A percentile compares a stretch with the other conserved stretches of the same genome.
These are phyloP conservation scores for Spialia ferax DNA, from an alignment of 2,888 invertebrate species.

Conservation along the genomic window DNA sequence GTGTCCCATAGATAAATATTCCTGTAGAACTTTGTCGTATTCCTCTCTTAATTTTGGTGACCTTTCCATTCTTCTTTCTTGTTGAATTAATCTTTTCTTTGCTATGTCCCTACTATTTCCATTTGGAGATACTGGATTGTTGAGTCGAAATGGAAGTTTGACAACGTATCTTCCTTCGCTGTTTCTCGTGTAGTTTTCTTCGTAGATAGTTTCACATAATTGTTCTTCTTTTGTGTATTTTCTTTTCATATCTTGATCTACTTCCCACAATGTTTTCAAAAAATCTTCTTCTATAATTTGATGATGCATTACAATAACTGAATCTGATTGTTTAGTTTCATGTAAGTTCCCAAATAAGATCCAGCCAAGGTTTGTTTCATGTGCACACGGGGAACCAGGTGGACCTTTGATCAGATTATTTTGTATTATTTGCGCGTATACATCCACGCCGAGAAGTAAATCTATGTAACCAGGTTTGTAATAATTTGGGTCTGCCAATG, in stretches of 20 bases:
- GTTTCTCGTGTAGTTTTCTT: slow-evolving; percentile 43
- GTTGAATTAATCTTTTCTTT: slow-evolving; percentile 41
- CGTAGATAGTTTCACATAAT: slow-evolving; percentile 46
- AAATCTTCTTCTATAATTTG: slow-evolving; percentile 42
- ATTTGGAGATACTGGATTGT: slow-evolving; percentile 40
- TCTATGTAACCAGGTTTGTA: slow-evolving; percentile 43
- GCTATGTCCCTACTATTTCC: slow-evolving; percentile 46
- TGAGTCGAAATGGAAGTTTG: slow-evolving; percentile 43
- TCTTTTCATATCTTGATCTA: slow-evolving; percentile 42
- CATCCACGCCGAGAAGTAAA: slow-evolving; percentile 44
- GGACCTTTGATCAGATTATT: slow-evolving; percentile 44
- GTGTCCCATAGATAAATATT: slow-evolving; percentile 46
- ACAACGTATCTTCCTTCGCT: slow-evolving; percentile 47
- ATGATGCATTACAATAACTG: slow-evolving; percentile 44
- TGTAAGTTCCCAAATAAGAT: slow-evolving; percentile 45
- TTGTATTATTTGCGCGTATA: slow-evolving; percentile 44
- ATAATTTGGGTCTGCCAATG: slow-evolving; percentile 39
- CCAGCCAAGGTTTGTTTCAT: slow-evolving; percentile 46
- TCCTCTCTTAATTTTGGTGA: slow-evolving; percentile 41
- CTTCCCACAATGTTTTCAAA: slow-evolving; percentile 44
- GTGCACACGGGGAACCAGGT: slow-evolving; percentile 46
- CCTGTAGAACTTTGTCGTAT: slow-evolving; percentile 44
- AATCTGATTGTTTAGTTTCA: slow-evolving; percentile 2
- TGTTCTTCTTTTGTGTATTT: slow-evolving; percentile 45
- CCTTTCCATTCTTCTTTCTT: slow-evolving; percentile 44